These are phyloP conservation scores for Rhea americana DNA, from an alignment of 2,113 vertebrate species.

Conservation along the genomic window DNA sequence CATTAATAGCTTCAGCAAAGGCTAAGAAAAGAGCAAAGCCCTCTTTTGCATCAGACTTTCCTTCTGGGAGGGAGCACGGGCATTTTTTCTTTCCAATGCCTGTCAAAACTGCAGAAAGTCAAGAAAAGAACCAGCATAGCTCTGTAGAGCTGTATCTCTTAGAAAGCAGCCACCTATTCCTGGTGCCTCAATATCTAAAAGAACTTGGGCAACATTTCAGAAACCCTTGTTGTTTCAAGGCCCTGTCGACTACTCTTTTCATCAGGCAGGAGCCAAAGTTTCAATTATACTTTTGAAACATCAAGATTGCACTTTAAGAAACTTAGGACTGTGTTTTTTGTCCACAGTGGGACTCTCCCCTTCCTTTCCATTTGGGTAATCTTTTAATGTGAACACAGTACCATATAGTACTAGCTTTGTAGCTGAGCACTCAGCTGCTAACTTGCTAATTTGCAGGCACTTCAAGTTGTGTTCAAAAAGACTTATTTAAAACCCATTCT, in stretches of 20 bases:
- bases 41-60: neutral
- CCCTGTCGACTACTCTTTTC: neutral
- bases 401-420: neutral
- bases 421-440: neutral
- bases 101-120: neutral
- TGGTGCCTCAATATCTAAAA: neutral
- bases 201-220: too few relatives aligned
- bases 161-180: neutral
- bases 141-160: neutral
- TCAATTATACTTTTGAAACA: neutral
- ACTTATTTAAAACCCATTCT: neutral
- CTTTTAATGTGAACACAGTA: neutral
- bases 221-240: neutral
- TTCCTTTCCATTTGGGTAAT: neutral
- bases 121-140: neutral
- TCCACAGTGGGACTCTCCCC: neutral
- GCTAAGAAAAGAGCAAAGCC: neutral
- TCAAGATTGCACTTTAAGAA: neutral
- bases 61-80: neutral
- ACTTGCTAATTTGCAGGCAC: neutral
- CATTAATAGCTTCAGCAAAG: neutral
- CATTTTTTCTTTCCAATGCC: neutral
- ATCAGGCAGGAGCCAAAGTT: too few relatives aligned
- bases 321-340: neutral
- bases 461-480: neutral